phyloP scores from a whole-genome alignment of 2,888 invertebrate genomes.

The Frankliniella intonsa region DNA sequence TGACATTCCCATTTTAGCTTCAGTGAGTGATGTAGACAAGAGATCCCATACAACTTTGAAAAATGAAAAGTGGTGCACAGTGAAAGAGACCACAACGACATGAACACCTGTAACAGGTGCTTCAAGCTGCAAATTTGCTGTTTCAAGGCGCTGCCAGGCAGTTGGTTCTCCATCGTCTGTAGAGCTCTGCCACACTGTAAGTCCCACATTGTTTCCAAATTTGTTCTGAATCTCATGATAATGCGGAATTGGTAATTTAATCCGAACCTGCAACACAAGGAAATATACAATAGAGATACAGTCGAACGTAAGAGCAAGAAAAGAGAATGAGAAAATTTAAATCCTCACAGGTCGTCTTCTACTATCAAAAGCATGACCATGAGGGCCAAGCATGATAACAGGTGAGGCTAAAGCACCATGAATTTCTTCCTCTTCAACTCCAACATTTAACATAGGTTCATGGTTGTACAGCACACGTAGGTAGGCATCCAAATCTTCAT shows the following conservation, averaged over 20 bases:
- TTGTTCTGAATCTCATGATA: conserved; percentile 37
- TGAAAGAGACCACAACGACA: conserved; percentile 38
- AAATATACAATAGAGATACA: neutral
- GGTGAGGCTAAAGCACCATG: conserved; percentile 40
- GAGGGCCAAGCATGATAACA: conserved; percentile 41
- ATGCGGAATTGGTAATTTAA: conserved; percentile 41
- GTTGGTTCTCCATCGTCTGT: conserved; percentile 39
- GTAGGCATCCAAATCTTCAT: conserved; percentile 39
- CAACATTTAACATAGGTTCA: conserved; percentile 36
- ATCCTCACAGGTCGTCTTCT: conserved; percentile 35
- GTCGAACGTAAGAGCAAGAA: neutral
- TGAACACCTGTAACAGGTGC: conserved; percentile 30
- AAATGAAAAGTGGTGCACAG: conserved; percentile 41
- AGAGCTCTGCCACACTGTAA: conserved; percentile 40
- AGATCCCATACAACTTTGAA: conserved; percentile 42
- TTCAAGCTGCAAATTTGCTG: conserved; percentile 30
- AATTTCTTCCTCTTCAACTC: neutral
- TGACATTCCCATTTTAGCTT: conserved; percentile 41
- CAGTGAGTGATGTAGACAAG: conserved; percentile 38
- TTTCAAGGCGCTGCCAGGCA: conserved; percentile 38
- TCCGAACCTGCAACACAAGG: conserved; percentile 30
- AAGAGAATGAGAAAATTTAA: neutral
- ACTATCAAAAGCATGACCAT: conserved; percentile 40
- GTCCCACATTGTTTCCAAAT: conserved; percentile 33
- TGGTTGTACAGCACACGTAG: conserved; percentile 39